Evolutionary conservation across 2,888 invertebrate genomes (phyloP).

Genomic region (Ethmia dodecea): DNA sequence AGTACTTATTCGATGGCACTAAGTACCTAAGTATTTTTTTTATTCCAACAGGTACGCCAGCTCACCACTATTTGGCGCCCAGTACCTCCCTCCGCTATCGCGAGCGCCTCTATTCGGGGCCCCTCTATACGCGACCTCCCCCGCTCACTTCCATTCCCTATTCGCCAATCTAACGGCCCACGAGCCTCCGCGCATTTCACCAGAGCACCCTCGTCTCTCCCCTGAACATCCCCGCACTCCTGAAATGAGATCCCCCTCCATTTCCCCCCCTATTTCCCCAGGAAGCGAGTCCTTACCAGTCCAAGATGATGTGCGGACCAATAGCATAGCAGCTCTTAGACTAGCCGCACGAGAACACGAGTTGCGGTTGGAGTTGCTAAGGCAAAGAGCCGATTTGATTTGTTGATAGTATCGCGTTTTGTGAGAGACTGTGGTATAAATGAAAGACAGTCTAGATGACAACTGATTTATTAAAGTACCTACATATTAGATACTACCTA

Average conservation of each 20-base stretch:
- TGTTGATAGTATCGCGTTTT: constrained; percentile 49
- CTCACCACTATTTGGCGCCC: constrained; percentile 58
- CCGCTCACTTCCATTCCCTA: constrained; percentile 88
- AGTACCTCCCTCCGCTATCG: constrained; percentile 58
- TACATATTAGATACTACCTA: no score
- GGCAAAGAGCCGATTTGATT: constrained; percentile 80
- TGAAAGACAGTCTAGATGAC: no score
- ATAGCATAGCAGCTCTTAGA: constrained; percentile 91
- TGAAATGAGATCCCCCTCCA: constrained; percentile 53
- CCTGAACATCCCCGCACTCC: constrained; percentile 34
- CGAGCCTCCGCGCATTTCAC: constrained; percentile 53
- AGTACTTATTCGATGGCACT: no score
- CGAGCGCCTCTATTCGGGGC: constrained; percentile 60
- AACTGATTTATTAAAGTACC: no score
- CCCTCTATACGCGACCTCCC: constrained; percentile 63
- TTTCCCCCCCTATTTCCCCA: constrained; percentile 76
- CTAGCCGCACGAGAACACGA: constrained; percentile 94
- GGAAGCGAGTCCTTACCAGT: constrained; percentile 67
- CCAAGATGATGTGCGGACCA: constrained; percentile 86
- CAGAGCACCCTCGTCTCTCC: constrained; percentile 44
- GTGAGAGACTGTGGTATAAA: no score
- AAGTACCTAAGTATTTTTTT: no score
- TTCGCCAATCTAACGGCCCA: constrained; percentile 86
- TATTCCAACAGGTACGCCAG: constrained; percentile 55
- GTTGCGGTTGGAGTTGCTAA: constrained; percentile 86